A percentile compares a stretch with the other conserved stretches of the same genome.
These are phyloP conservation scores for Acomys russatus DNA, from an alignment of 2,797 vertebrate genomes.

Conservation along the genomic window DNA sequence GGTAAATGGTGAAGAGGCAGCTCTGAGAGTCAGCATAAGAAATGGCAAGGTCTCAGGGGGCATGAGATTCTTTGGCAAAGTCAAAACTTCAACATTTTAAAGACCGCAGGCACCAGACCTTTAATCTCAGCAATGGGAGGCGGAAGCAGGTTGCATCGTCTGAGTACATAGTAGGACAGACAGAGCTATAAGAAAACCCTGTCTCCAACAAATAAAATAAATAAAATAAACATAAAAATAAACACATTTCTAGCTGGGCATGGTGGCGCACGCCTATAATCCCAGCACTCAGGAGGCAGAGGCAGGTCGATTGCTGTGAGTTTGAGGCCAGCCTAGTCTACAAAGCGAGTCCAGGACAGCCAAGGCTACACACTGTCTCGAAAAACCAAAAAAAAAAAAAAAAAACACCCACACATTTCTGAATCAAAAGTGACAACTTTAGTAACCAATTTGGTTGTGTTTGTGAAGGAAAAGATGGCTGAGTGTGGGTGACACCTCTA, in stretches of 20 bases:
- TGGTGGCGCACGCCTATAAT: too few species aligned
- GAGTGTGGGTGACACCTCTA: not conserved
- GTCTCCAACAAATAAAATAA: not conserved
- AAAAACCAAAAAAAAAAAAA: too few species aligned
- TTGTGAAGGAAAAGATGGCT: not conserved
- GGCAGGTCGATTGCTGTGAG: too few species aligned
- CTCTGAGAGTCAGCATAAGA: conserved; percentile 3
- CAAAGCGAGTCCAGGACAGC: too few species aligned
- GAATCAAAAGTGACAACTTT: not conserved
- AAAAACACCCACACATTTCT: not conserved
- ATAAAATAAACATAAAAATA: not conserved
- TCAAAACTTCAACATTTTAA: not conserved
- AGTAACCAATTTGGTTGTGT: not conserved
- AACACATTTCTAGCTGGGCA: not conserved
- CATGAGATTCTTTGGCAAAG: conserved; percentile 1
- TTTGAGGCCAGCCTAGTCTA: too few species aligned
- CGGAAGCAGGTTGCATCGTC: not conserved
- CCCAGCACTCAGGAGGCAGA: too few species aligned
- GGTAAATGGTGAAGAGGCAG: not conserved
- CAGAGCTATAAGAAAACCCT: not conserved
- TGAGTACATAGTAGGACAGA: not conserved
- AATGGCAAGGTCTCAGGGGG: not conserved
- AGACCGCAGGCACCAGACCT: not conserved
- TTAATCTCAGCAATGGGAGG: not conserved
- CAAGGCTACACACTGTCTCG: too few species aligned